Percentiles rank a stretch among this genome's conserved stretches.
phyloP scores from a whole-genome alignment of 1,140 invertebrate genomes.

The Drosophila arizonae region DNA sequence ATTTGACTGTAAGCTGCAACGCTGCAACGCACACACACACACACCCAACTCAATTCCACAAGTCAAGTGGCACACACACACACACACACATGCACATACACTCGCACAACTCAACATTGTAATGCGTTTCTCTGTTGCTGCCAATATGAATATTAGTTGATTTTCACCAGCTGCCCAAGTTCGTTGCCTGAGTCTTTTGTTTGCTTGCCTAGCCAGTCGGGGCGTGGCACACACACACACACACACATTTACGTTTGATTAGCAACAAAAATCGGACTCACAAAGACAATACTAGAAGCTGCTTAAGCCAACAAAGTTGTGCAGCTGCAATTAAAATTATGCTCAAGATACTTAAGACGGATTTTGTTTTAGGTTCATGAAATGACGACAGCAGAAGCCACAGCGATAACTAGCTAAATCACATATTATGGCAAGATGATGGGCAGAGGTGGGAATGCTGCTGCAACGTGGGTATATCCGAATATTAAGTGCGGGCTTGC shows the following conservation, averaged over 20 bases:
- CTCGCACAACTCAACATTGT: conserved; percentile 71
- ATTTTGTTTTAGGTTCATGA: conserved; percentile 23
- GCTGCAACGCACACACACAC: conserved; percentile 8
- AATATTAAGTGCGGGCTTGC: too few species aligned
- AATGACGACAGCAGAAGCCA: conserved; percentile 5
- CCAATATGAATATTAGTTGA: conserved; percentile 39
- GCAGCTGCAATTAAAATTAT: conserved; percentile 24
- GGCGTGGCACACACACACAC: conserved; percentile 18
- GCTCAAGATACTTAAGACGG: conserved; percentile 13
- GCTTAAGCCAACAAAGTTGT: conserved; percentile 27
- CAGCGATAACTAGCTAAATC: conserved; percentile 3
- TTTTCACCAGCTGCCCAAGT: conserved; percentile 41
- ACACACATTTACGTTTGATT: conserved; percentile 36
- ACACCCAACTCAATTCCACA: conserved; percentile 26
- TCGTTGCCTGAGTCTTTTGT: conserved; percentile 42
- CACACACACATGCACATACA: conserved; percentile 1
- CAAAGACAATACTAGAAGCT: conserved; percentile 1
- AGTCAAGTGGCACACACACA: conserved; percentile 40
- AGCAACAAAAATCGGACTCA: conserved; percentile 22
- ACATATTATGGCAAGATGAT: conserved; percentile 20
- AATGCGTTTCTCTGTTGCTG: conserved; percentile 59
- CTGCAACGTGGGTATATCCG: too few species aligned
- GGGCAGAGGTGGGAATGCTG: not conserved
- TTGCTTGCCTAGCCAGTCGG: conserved; percentile 5
- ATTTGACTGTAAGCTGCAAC: conserved; percentile 48